Evolutionary conservation across 2,797 vertebrate genomes (phyloP), one percentile per base, ranked within the genome.

Genomic region (Molossus molossus): DNA sequence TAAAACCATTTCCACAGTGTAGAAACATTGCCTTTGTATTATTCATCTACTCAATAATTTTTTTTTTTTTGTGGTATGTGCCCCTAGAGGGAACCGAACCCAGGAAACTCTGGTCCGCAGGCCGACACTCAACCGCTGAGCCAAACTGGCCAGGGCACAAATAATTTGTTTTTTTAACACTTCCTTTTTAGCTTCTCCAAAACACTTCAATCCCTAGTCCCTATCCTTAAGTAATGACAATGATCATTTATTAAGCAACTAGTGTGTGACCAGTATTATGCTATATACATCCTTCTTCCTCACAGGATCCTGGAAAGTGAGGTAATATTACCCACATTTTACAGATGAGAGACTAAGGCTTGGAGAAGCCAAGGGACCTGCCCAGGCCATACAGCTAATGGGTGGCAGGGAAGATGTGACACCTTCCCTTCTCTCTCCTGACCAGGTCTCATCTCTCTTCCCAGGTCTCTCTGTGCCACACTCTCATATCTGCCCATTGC

Each of bases 321-420:
- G 70, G 33, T 55, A 79, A 40, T 60, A 81, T 64, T 48, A 50
- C 55, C 62, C 40, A 75, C 20, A 23, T 86, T 55, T 86, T 79
- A 81, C 33, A 82, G 17, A 80, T 80, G 73, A 77, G 45, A 67
- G 69, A 87, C 55, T 60, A 85, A 89, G 81, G n/a, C 48, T 80
- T 58, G 3, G 15, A 82, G 48, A 87, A 67, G 45, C 60, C 60
- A 86, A 73, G 21, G 27, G 53, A 60, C 40, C 58, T 69, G 60
- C 27, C 67, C 72, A 79, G 18, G 87, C 25, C 82, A 87, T 29
- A 84, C 0, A 70, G 53, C 13, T 77, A 77, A 82, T 2, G 20
- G 69, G 55, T 13, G 3, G 40, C n/a, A 82, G 13, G 75, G 60
- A 90, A 87, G 40, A 57, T 17, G 15, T 21, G 29, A 91, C 62